phyloP scores from a whole-genome alignment of 2,888 invertebrate species.

The Myopa testacea region DNA sequence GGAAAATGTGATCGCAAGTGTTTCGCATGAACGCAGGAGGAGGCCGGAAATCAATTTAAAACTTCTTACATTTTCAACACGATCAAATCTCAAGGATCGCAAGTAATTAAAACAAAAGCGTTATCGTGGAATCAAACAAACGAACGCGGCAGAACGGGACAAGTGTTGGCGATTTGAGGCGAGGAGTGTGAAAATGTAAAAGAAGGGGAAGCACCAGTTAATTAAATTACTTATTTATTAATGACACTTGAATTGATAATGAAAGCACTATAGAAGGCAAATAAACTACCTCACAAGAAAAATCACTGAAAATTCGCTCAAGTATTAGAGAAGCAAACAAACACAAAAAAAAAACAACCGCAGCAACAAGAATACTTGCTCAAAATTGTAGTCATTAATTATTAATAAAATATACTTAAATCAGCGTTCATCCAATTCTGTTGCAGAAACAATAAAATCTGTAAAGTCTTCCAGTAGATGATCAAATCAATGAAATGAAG shows the following conservation, averaged over 20 bases:
- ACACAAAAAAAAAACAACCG: neutral
- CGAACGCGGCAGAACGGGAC: neutral
- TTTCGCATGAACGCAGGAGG: slow-evolving; percentile 33
- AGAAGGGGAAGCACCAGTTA: slow-evolving; percentile 14
- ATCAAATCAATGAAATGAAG: slow-evolving; percentile 14
- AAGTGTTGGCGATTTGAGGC: neutral
- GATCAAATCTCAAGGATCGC: slow-evolving; percentile 42
- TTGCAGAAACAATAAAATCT: slow-evolving; percentile 58
- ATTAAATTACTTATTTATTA: slow-evolving; percentile 36
- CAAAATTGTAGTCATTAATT: slow-evolving; percentile 34
- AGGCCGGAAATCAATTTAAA: neutral
- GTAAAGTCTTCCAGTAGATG: slow-evolving; percentile 55
- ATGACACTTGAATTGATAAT: neutral
- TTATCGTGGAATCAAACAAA: neutral
- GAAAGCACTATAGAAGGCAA: neutral
- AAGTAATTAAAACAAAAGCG: neutral
- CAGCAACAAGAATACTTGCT: neutral
- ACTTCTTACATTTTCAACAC: slow-evolving; percentile 39
- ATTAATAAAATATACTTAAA: neutral
- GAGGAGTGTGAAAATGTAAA: slow-evolving; percentile 26
- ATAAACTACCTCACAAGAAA: slow-evolving; percentile 58
- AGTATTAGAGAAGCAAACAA: slow-evolving; percentile 46
- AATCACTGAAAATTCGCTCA: neutral
- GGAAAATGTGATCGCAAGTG: slow-evolving; percentile 57
- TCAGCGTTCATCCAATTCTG: slow-evolving; percentile 13